A percentile compares a stretch with the other conserved stretches of the same genome.
These are phyloP conservation scores for Pseudorhombus dupliciocellatus DNA, from an alignment of 2,113 vertebrate genomes.

Conservation along the genomic window DNA sequence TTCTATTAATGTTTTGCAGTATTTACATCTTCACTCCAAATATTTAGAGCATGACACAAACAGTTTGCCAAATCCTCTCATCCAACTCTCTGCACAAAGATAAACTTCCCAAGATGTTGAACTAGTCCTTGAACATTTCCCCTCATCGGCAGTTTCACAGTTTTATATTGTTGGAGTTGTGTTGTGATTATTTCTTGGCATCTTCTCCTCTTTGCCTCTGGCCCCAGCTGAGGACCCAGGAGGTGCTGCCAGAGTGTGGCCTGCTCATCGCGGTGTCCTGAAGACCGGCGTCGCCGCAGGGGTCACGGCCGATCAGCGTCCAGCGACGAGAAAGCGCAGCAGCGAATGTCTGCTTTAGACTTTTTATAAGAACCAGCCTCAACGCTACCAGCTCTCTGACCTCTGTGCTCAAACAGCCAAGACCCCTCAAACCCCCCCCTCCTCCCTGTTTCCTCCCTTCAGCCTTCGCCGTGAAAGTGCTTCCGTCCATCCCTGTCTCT, in stretches of 20 bases:
- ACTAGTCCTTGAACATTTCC: constrained; percentile 24
- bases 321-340: constrained; percentile 73
- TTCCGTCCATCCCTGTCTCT: constrained; percentile 11
- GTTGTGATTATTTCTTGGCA: background rate
- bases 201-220: background rate
- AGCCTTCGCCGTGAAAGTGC: constrained; percentile 34
- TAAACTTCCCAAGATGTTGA: constrained; percentile 8
- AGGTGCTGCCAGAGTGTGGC: constrained; percentile 66
- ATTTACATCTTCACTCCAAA: no score
- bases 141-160: background rate
- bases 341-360: constrained; percentile 72
- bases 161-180: background rate
- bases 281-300: constrained; percentile 60
- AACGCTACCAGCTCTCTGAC: constrained; percentile 64
- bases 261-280: constrained; percentile 74
- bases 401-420: constrained; percentile 66
- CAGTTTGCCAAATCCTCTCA: background rate
- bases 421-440: constrained; percentile 5
- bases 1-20: no score
- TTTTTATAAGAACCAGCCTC: constrained; percentile 62
- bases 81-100: background rate
- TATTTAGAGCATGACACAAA: background rate
- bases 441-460: constrained; percentile 4
- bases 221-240: constrained; percentile 83
- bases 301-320: constrained; percentile 54